Base-by-base conservation (phyloP, 2,888 invertebrate genomes). In the Carabus problematicus region DNA sequence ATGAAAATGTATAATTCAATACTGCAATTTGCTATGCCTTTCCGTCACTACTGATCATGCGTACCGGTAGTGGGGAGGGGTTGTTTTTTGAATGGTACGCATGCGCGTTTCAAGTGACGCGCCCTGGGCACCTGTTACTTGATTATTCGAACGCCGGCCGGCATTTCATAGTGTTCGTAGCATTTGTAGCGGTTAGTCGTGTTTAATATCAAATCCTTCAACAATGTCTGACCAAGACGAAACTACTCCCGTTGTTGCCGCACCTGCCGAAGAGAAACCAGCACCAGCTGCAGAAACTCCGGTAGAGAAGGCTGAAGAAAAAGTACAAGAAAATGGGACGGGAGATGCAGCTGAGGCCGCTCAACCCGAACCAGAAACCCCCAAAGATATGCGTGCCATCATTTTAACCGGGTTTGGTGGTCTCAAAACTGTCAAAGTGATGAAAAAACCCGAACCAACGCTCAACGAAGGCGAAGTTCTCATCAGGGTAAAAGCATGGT, bases 321-420 rank as follows among this genome's bases (percentile, higher is more conserved):
- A 80, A 66, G 60, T 60, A 16, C 61, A 58, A 40, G 80, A 81
- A 75, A 83, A 84, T 76, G 84, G 84, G 73, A 79, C 80, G 62
- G 83, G 82, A 71, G 83, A 83, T 72, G 77, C 81, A 69, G 79
- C 80, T 70, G 81, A 80, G 40, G 77, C 78, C 77, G 77, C 77
- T 18, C 78, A 79, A 72, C 78, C 75, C 64, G 86, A 85, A 77
- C 74, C 76, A 40, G 85, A 84, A 77, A 86, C 88, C 74, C 89
- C 89, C 74, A 92, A 92, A 82, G 92, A 93, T 84, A 93, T 94
- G 93, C 87, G 91, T 79, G 92, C 92, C 68, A 89, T 94, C 75
- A 91, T 93, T 72, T 87, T 94, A 75, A 91, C 91, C 74, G 91
- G 92, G 76, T 95, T 93, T 82, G 95, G 94, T 47, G 94, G 94